Conservation (phyloP, 2,113 vertebrate genomes). For the Pangasianodon hypophthalmus region DNA sequence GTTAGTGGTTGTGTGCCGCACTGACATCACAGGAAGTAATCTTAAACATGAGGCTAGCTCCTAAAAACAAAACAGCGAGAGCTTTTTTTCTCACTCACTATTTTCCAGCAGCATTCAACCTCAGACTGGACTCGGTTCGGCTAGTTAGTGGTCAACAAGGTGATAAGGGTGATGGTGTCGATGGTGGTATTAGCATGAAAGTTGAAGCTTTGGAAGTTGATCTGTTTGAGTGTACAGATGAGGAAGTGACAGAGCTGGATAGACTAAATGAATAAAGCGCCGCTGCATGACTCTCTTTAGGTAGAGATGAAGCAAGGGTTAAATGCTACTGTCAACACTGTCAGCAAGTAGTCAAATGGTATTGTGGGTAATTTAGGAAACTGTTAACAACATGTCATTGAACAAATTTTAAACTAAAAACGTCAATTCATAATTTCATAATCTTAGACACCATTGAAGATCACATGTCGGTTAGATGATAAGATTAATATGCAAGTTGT, state of each 20-base stretch:
- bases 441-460: background rate
- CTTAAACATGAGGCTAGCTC: background rate
- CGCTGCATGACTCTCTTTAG: background rate
- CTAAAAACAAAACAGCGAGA: background rate
- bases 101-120: background rate
- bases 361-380: background rate
- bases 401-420: background rate
- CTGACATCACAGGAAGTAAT: background rate
- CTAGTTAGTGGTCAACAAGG: background rate
- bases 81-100: background rate
- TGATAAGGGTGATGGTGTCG: background rate
- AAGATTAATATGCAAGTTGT: background rate
- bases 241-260: background rate
- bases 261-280: background rate
- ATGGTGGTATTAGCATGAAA: background rate
- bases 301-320: background rate
- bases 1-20: background rate
- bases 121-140: background rate
- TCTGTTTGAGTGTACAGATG: background rate
- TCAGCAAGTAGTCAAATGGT: background rate
- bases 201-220: background rate
- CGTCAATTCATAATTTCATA: background rate
- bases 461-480: background rate
- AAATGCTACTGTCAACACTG: background rate
- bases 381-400: background rate